Evolutionary conservation across 1,140 invertebrate genomes (phyloP).

Genomic region (Glossosoma conforme): DNA sequence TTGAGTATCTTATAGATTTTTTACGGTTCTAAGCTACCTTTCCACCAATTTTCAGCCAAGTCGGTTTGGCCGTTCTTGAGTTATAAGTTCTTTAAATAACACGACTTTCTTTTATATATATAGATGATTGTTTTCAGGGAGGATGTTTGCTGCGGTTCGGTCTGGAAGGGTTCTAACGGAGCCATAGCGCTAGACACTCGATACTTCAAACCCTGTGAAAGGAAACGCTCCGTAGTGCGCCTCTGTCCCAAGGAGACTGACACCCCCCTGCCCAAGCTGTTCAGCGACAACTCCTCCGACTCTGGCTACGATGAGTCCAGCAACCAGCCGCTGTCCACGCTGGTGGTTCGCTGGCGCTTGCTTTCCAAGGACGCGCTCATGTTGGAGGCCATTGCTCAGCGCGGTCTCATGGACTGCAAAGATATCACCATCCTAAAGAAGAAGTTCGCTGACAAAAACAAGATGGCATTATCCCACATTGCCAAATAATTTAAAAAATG

Average conservation of each 20-base stretch:
- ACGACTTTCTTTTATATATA: slow-evolving; percentile 1
- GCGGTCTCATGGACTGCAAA: no score
- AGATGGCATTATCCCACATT: no score
- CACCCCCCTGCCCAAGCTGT: slow-evolving; percentile 40
- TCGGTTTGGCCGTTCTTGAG: background rate
- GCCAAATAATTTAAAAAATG: no score
- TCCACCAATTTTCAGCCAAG: no score
- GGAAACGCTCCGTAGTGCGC: slow-evolving; percentile 31
- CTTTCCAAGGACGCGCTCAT: no score
- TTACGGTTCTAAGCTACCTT: no score
- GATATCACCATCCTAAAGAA: no score
- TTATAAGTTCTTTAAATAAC: background rate
- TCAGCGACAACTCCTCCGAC: slow-evolving; percentile 60
- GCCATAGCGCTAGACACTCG: slow-evolving; percentile 56
- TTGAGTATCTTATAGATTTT: no score
- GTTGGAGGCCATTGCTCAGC: no score
- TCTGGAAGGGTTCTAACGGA: slow-evolving; percentile 60
- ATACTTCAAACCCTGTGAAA: slow-evolving; percentile 14
- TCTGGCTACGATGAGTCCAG: slow-evolving; percentile 58
- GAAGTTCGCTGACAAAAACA: no score
- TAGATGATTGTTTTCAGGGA: slow-evolving; percentile 11
- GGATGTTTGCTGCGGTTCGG: slow-evolving; percentile 52
- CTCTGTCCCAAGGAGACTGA: slow-evolving; percentile 14
- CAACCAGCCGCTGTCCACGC: background rate
- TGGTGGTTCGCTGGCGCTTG: background rate